Evolutionary conservation across 1,140 invertebrate species (phyloP).

Genomic region (Bilobella aurantiaca): DNA sequence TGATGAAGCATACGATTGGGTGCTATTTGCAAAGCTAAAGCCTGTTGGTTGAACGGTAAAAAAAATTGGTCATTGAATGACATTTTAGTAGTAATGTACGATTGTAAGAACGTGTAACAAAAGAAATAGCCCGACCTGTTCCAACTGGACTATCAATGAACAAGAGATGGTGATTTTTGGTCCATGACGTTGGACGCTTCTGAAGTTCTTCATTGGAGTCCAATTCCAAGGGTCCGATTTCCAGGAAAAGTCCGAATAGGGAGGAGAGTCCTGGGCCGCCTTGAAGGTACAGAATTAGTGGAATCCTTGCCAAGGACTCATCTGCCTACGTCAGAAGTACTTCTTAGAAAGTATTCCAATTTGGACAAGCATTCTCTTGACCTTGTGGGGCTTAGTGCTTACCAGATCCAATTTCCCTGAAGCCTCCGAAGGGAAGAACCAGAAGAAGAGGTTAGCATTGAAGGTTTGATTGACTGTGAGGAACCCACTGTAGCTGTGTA

Average conservation of each 20-base stretch:
- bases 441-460: conserved; percentile 46
- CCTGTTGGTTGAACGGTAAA: too few relatives aligned
- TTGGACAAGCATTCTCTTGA: neutral
- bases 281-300: conserved; percentile 74
- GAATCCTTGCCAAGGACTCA: conserved; percentile 45
- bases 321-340: conserved; percentile 24
- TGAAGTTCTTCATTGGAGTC: conserved; percentile 49
- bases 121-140: conserved; percentile 44
- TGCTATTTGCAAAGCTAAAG: conserved; percentile 27
- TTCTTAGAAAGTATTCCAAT: neutral
- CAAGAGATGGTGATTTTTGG: conserved; percentile 57
- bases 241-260: conserved; percentile 66
- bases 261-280: conserved; percentile 70
- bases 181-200: conserved; percentile 61
- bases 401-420: too few relatives aligned
- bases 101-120: too few relatives aligned
- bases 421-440: conserved; percentile 42
- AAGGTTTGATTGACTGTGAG: conserved; percentile 43
- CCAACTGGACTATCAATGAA: conserved; percentile 83
- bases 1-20: conserved; percentile 21
- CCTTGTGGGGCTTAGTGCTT: too few relatives aligned
- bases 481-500: conserved; percentile 41
- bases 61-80: too few relatives aligned
- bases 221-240: conserved; percentile 66
- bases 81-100: too few relatives aligned